Percentiles rank a stretch among this genome's conserved stretches.
phyloP scores from a whole-genome alignment of 2,797 vertebrate genomes.

The Mastacembelus armatus region DNA sequence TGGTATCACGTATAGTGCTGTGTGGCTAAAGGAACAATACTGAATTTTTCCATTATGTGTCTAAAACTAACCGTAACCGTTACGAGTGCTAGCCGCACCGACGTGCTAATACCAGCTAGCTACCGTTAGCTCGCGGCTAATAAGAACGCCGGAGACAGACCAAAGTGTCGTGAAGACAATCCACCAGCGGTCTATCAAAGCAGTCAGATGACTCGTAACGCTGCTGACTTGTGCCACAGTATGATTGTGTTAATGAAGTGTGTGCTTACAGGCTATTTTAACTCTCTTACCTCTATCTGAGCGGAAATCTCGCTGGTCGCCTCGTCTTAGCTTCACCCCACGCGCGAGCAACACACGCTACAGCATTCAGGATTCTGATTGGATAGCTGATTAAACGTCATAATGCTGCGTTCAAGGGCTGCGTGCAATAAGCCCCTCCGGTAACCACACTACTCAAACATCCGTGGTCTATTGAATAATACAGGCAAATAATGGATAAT shows the following conservation, averaged over 20 bases:
- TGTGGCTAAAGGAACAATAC: fast-evolving
- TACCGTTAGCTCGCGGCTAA: slow-evolving; percentile 49
- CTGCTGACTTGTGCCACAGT: fast-evolving
- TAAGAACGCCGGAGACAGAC: slow-evolving; percentile 12
- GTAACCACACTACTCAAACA: no score
- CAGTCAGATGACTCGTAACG: background rate
- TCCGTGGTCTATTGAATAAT: background rate
- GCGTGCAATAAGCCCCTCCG: background rate
- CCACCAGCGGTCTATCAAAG: background rate
- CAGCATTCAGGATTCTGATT: slow-evolving; percentile 53
- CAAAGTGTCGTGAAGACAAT: slow-evolving; percentile 24
- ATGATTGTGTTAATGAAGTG: background rate
- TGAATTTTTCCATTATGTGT: background rate
- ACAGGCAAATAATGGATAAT: background rate
- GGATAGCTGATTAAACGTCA: slow-evolving; percentile 27
- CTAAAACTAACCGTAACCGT: background rate
- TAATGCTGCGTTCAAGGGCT: slow-evolving; percentile 54
- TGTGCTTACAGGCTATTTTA: background rate
- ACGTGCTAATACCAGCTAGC: slow-evolving; percentile 59
- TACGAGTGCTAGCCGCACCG: slow-evolving; percentile 27
- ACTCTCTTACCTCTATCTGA: slow-evolving; percentile 64
- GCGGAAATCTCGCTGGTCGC: slow-evolving; percentile 53
- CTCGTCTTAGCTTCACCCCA: slow-evolving; percentile 57
- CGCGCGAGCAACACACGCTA: slow-evolving; percentile 46
- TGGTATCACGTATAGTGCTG: fast-evolving